phyloP scores from a whole-genome alignment of 2,113 vertebrate genomes.

The Scalopus aquaticus region DNA sequence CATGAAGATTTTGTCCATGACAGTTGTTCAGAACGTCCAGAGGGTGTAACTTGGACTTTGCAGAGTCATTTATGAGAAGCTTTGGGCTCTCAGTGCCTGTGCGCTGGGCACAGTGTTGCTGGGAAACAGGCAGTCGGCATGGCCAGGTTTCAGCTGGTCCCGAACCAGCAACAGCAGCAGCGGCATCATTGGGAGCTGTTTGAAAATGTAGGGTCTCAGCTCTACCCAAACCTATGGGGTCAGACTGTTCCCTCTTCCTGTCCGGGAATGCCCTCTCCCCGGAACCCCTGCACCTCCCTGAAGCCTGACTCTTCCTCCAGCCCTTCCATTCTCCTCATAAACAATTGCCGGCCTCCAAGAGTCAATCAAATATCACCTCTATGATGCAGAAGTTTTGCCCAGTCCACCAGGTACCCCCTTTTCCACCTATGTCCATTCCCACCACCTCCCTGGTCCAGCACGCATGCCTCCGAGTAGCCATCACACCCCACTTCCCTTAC shows the following conservation, averaged over 20 bases:
- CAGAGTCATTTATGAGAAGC: background rate
- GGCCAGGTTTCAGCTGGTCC: background rate
- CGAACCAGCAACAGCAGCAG: too few relatives aligned
- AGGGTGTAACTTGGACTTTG: background rate
- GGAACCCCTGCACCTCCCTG: too few relatives aligned
- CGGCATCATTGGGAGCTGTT: background rate
- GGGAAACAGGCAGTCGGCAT: background rate
- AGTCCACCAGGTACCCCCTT: too few relatives aligned
- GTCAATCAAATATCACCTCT: too few relatives aligned
- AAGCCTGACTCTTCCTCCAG: too few relatives aligned
- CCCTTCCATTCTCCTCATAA: too few relatives aligned
- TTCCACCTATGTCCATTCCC: too few relatives aligned
- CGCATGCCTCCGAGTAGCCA: background rate
- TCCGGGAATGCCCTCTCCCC: too few relatives aligned
- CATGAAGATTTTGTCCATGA: background rate
- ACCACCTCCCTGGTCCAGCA: background rate
- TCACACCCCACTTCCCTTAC: background rate
- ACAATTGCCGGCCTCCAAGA: too few relatives aligned
- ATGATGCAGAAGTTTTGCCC: too few relatives aligned
- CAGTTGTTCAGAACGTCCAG: background rate
- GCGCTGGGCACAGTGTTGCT: background rate
- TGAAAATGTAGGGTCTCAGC: background rate
- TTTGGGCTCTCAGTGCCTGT: background rate
- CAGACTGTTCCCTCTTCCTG: too few relatives aligned
- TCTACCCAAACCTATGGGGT: background rate